Conservation (phyloP, 2,113 vertebrate genomes). For the Antechinus flavipes region DNA sequence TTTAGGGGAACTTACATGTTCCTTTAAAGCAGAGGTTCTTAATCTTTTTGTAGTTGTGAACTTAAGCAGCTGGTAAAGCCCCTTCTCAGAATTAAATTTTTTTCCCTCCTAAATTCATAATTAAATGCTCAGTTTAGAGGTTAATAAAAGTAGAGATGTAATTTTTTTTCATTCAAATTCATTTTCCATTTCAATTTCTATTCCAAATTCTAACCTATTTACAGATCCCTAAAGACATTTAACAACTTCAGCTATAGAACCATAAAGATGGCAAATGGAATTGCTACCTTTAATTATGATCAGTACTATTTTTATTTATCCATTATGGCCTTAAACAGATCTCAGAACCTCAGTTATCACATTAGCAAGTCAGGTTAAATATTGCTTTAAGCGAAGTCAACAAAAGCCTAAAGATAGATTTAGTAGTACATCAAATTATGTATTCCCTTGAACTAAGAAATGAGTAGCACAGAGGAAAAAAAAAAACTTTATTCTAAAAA, state of each 20-base stretch:
- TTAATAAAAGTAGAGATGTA: neutral
- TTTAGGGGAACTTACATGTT: neutral
- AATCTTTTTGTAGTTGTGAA: neutral
- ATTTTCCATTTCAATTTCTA: neutral
- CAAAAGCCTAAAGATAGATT: neutral
- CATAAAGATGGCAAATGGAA: neutral
- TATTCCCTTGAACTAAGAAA: neutral
- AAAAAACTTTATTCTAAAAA: neutral
- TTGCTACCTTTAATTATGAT: neutral
- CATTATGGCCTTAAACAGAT: neutral
- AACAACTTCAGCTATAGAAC: neutral
- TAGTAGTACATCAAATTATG: neutral
- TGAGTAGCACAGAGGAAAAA: neutral
- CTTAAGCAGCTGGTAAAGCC: neutral
- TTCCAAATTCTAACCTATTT: neutral
- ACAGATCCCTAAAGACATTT: neutral
- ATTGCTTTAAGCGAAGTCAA: neutral
- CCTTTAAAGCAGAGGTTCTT: neutral
- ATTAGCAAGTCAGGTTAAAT: neutral
- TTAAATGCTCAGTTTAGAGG: neutral
- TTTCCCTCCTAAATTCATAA: neutral
- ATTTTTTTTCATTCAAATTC: neutral
- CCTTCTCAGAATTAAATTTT: neutral
- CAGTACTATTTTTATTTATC: neutral
- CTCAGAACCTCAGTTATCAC: neutral